These are phyloP conservation scores for Nezara viridula DNA, from an alignment of 2,888 invertebrate genomes.

Conservation along the genomic window DNA sequence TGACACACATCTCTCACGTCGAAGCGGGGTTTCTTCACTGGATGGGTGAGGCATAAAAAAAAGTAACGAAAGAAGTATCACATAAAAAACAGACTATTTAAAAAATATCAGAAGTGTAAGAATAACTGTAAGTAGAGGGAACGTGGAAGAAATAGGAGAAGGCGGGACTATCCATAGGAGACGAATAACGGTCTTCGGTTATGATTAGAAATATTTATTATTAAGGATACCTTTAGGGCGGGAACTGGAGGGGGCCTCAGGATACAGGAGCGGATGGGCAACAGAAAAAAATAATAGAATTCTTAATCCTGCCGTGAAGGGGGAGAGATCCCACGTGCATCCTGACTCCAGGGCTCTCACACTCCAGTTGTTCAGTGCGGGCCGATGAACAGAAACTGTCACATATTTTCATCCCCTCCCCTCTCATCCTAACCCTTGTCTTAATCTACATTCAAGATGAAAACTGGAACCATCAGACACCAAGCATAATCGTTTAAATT, in stretches of 20 bases:
- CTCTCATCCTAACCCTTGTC: background rate
- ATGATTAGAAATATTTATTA: conserved; percentile 60
- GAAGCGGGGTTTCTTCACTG: background rate
- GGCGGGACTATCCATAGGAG: conserved; percentile 44
- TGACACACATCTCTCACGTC: conserved; percentile 11
- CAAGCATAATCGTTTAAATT: background rate
- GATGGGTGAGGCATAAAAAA: background rate
- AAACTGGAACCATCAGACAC: background rate
- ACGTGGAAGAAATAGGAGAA: conserved; percentile 1
- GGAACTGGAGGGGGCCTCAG: conserved; percentile 58
- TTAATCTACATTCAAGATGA: background rate
- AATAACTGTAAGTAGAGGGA: conserved; percentile 1
- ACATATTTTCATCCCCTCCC: conserved; percentile 56
- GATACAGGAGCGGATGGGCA: conserved; percentile 59
- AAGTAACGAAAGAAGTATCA: background rate
- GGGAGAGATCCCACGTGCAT: conserved; percentile 53
- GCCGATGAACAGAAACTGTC: conserved; percentile 59
- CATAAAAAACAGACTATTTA: background rate
- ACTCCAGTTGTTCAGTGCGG: conserved; percentile 55
- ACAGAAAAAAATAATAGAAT: conserved; percentile 61
- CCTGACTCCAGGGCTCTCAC: conserved; percentile 55
- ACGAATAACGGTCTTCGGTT: conserved; percentile 51
- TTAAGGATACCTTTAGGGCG: conserved; percentile 59
- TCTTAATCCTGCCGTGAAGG: conserved; percentile 57
- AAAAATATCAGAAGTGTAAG: conserved; percentile 4